phyloP scores from a whole-genome alignment of 2,113 vertebrate species.

The Eptesicus fuscus region DNA sequence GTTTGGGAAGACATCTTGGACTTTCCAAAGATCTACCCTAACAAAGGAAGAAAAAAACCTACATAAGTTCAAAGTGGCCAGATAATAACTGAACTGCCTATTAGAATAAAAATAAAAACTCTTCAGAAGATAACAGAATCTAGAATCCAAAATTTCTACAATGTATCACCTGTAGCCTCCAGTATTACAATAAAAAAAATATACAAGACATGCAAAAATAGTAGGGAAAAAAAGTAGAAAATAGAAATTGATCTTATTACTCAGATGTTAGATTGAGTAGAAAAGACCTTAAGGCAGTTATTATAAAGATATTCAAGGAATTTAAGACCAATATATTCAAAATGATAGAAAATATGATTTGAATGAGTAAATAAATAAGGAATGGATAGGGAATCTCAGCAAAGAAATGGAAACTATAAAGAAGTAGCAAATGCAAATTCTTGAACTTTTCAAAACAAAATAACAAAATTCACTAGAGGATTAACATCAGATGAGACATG shows the following conservation, averaged over 20 bases:
- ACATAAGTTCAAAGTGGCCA: background rate
- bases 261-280: constrained; percentile 12
- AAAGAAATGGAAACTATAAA: background rate
- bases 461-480: background rate
- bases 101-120: background rate
- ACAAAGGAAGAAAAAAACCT: background rate
- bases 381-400: background rate
- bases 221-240: background rate
- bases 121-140: background rate
- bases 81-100: background rate
- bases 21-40: background rate
- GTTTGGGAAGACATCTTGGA: background rate
- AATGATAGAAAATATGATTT: background rate
- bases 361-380: background rate
- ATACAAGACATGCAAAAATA: background rate
- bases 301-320: background rate
- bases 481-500: background rate
- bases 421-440: background rate
- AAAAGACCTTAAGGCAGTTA: background rate
- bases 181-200: background rate
- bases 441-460: background rate
- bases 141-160: background rate
- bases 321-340: background rate
- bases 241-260: background rate
- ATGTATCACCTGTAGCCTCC: background rate